Conservation (phyloP, 1,140 invertebrate species). For the Campoletis sonorensis region DNA sequence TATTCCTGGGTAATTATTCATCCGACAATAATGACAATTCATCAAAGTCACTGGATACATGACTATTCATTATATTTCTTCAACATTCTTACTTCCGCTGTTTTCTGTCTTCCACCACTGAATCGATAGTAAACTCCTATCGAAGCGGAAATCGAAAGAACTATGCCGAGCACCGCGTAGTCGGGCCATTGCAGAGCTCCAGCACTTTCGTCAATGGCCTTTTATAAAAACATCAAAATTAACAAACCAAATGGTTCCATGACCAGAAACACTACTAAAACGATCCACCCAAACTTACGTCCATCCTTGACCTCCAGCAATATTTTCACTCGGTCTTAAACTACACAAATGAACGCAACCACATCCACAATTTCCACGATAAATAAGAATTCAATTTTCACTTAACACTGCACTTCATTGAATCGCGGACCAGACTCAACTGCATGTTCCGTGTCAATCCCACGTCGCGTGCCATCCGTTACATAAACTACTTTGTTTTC, state of each 20-base stretch:
- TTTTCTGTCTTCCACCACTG: constrained; percentile 91
- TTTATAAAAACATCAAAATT: not conserved
- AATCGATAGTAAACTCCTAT: constrained; percentile 91
- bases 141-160: constrained; percentile 70
- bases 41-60: not conserved
- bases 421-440: not conserved
- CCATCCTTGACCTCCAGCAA: not conserved
- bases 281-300: not conserved
- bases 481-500: not conserved
- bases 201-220: constrained; percentile 4
- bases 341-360: no score
- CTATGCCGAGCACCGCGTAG: constrained; percentile 66
- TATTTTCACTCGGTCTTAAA: not conserved
- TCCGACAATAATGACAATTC: not conserved
- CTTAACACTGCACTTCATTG: not conserved
- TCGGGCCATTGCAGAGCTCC: constrained; percentile 64
- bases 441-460: not conserved
- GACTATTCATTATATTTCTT: constrained; percentile 4
- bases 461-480: not conserved
- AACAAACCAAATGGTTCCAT: not conserved
- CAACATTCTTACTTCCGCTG: constrained; percentile 83
- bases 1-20: constrained; percentile 16
- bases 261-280: not conserved
- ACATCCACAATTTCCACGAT: no score
- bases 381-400: no score